These are phyloP conservation scores for Rhinichthys klamathensis DNA, from an alignment of 2,113 vertebrate genomes.

Conservation along the genomic window DNA sequence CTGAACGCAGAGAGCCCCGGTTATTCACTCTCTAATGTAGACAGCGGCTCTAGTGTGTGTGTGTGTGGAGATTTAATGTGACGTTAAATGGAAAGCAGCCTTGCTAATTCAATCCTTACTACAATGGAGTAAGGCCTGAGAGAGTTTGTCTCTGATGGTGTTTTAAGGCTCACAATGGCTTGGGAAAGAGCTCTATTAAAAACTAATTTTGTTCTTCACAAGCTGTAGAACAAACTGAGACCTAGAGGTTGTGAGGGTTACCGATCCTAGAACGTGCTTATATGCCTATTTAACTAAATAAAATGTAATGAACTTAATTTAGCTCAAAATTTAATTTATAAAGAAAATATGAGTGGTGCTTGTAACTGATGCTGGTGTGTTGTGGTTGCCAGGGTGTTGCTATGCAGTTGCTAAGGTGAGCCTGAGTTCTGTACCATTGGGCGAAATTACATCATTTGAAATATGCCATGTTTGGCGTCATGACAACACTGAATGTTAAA, in stretches of 20 bases:
- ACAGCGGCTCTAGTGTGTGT: background rate
- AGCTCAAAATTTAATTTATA: background rate
- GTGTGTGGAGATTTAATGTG: conserved; percentile 35
- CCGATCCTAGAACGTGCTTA: background rate
- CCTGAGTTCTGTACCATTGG: background rate
- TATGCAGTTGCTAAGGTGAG: background rate
- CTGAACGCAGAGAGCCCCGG: conserved; percentile 13
- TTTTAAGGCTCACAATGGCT: conserved; percentile 13
- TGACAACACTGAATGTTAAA: background rate
- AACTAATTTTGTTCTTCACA: conserved; percentile 17
- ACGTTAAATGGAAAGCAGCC: conserved; percentile 42
- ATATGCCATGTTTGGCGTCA: background rate
- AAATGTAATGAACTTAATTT: background rate
- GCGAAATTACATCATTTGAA: background rate
- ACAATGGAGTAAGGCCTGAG: background rate
- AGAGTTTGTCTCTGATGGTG: conserved; percentile 13
- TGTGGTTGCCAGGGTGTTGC: background rate
- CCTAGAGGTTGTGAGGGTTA: background rate
- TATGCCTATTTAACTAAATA: background rate
- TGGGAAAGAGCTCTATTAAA: conserved; percentile 24
- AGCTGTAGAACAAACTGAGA: background rate
- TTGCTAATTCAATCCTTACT: conserved; percentile 32
- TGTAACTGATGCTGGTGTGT: background rate
- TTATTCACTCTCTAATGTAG: conserved; percentile 21
- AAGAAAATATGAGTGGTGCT: background rate